Base-by-base conservation (phyloP, 2,888 invertebrate species). In the Parasteatoda lunata region DNA sequence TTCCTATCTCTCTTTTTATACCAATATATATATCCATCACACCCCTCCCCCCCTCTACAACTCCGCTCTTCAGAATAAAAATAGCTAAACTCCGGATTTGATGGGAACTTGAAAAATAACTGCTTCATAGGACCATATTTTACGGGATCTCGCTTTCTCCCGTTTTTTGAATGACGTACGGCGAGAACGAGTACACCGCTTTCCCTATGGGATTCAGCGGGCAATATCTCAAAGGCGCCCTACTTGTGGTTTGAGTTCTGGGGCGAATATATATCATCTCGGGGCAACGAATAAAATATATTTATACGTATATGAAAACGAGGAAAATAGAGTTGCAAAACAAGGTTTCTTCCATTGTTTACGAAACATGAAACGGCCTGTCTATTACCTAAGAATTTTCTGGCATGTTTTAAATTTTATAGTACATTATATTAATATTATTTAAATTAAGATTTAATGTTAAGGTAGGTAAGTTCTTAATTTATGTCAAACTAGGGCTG, bases 91-190 rank as follows among this genome's bases (percentile, higher is more conserved):
- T 80, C 80, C 59, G 81, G 81, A 75, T 81, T 81, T 81, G 81
- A 81, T 81, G 68, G 73, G 78, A 69, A 78, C 78, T 78, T 68
- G 84, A 84, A 84, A 78, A 84, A 84, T 78, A 78, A 84, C 78
- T 77, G 84, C 66, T 73, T 81, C 75, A 75, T 75, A 68, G 78
- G 84, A 77, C 84, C 78, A 84, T 84, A 78, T 84, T 84, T 84
- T 77, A 78, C 64, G 72, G 84, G 52, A 69, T 49, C 45, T 65
- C 49, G 70, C 48, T 68, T 75, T 82, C 69, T 81, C 68, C 54
- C 66, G 54, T 82, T 75, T 72, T 72, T 76, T 76, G 75, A 82
- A 69, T 64, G 59, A 81, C 76, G 49, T 59, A 75, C 77, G 54
- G 54, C 70, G 70, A 48, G 69, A 11, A 59, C 11, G 59, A 72